Evolutionary conservation across 1,140 invertebrate species (phyloP).

Genomic region (Maconellicoccus hirsutus): DNA sequence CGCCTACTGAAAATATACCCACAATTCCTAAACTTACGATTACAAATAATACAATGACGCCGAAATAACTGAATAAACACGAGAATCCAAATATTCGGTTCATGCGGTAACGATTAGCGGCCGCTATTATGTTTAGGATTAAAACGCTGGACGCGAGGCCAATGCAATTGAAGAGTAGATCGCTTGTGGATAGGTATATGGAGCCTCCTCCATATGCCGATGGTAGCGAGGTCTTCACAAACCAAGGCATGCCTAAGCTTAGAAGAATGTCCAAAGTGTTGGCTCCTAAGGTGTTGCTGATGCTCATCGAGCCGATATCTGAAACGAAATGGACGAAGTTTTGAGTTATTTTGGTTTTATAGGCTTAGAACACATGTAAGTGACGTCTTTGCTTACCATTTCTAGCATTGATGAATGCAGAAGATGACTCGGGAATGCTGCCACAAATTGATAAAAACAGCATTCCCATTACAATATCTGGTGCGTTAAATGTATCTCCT

Average conservation of each 20-base stretch:
- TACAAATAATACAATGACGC: slow-evolving; percentile 30
- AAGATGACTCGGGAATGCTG: slow-evolving; percentile 76
- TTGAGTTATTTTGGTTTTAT: background rate
- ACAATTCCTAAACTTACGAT: slow-evolving; percentile 25
- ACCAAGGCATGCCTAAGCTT: slow-evolving; percentile 73
- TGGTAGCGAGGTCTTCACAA: slow-evolving; percentile 51
- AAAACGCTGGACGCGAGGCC: slow-evolving; percentile 29
- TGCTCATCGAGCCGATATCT: slow-evolving; percentile 72
- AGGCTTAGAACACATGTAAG: background rate
- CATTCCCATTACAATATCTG: slow-evolving; percentile 80
- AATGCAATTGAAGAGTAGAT: slow-evolving; percentile 29
- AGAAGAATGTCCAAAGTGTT: slow-evolving; percentile 74
- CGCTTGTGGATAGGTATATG: slow-evolving; percentile 26
- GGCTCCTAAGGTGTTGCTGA: slow-evolving; percentile 70
- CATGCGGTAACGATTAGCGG: slow-evolving; percentile 25
- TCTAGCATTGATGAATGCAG: slow-evolving; percentile 64
- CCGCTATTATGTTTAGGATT: slow-evolving; percentile 28
- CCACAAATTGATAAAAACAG: slow-evolving; percentile 76
- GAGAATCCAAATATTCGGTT: slow-evolving; percentile 28
- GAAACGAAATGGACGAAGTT: slow-evolving; percentile 31
- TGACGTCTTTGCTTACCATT: slow-evolving; percentile 38
- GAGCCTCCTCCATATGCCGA: slow-evolving; percentile 31
- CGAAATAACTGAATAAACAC: slow-evolving; percentile 29
- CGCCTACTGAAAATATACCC: background rate
- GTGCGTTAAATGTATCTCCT: slow-evolving; percentile 61